These are phyloP conservation scores for Torymus aiolomorphi DNA, from an alignment of 2,888 invertebrate genomes.

Conservation along the genomic window DNA sequence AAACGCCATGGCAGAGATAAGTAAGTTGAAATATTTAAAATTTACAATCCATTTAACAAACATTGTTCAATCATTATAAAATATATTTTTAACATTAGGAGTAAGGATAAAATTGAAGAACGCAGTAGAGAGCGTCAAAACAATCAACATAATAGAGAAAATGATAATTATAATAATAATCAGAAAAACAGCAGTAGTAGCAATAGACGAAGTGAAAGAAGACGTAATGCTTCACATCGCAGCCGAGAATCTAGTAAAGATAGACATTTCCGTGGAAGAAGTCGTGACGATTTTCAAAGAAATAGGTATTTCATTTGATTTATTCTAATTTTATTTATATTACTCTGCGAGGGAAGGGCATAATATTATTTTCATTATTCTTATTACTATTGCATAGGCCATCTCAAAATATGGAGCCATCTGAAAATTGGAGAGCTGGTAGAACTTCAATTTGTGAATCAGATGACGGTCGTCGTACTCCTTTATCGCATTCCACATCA, in stretches of 20 bases:
- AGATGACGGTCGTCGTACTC: conserved; percentile 69
- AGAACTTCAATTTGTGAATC: conserved; percentile 71
- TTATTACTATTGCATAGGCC: conserved; percentile 53
- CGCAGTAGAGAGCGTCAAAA: conserved; percentile 72
- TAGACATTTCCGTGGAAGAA: conserved; percentile 69
- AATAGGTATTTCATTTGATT: conserved; percentile 62
- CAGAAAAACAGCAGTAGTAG: conserved; percentile 65
- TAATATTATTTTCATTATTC: conserved; percentile 17
- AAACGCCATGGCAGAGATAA: conserved; percentile 62
- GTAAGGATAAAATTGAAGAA: conserved; percentile 68
- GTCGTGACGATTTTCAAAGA: conserved; percentile 69
- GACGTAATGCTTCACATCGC: conserved; percentile 68
- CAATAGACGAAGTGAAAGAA: conserved; percentile 67
- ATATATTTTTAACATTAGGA: conserved; percentile 61
- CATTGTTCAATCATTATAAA: background rate
- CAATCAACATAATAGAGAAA: conserved; percentile 73
- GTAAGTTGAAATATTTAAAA: conserved; percentile 58
- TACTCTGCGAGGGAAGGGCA: background rate
- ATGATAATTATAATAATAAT: conserved; percentile 70
- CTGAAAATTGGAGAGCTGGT: conserved; percentile 73
- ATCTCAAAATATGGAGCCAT: conserved; percentile 63
- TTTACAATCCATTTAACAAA: background rate
- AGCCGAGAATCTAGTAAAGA: conserved; percentile 77
- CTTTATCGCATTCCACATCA: conserved; percentile 63
- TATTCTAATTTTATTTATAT: conserved; percentile 21